Conservation (phyloP, 2,113 vertebrate species). For the Stictonetta naevosa region DNA sequence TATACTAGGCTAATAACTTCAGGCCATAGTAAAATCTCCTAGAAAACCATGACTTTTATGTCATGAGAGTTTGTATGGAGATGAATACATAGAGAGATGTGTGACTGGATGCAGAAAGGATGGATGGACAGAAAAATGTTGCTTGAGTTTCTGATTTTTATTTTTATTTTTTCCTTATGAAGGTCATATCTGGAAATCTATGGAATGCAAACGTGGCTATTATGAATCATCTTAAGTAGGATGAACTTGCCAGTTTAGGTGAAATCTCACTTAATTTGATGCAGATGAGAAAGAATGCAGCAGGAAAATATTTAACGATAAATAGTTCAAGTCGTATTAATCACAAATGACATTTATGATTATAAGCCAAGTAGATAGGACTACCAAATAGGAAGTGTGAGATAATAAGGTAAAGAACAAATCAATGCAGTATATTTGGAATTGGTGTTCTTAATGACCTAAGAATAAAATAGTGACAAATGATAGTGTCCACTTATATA, state of each 20-base stretch:
- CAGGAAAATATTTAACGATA: neutral
- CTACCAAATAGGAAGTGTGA: neutral
- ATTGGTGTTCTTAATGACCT: neutral
- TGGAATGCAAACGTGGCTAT: neutral
- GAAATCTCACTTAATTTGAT: neutral
- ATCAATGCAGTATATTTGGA: neutral
- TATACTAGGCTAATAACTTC: neutral
- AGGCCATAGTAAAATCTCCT: neutral
- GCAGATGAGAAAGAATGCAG: neutral
- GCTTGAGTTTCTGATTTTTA: neutral
- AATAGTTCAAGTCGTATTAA: neutral
- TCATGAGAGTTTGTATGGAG: neutral
- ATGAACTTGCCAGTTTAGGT: neutral
- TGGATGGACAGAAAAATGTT: neutral
- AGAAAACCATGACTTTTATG: neutral
- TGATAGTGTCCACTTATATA: neutral
- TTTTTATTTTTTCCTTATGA: neutral
- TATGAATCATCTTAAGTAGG: neutral
- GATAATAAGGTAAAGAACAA: neutral
- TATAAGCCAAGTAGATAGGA: neutral
- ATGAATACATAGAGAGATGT: neutral
- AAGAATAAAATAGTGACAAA: neutral
- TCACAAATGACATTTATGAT: neutral
- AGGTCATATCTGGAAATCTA: neutral
- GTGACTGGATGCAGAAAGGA: neutral